Base-by-base conservation (phyloP, 2,113 vertebrate genomes). In the Psittacula cyanocephala region DNA sequence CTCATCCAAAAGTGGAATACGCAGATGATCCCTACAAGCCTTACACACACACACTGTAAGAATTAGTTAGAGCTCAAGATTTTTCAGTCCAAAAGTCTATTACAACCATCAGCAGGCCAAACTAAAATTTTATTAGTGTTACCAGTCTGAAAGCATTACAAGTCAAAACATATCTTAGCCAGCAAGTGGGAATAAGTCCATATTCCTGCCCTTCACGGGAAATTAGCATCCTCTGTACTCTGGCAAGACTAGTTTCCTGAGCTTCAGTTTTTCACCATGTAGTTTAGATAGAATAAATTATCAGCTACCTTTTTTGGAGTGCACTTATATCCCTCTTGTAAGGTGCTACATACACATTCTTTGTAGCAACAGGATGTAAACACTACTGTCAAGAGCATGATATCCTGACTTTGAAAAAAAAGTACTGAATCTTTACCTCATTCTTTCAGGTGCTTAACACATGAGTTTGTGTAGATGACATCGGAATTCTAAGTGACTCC, bases 401-500 rank as follows among this genome's bases (percentile, higher is more conserved):
- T 75, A 31, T 64, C 43, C 49, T 53, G 35, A 79, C 43, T 27
- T 37, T 13, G 29, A 50, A 75, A 86, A 87, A 65, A 86, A 83
- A 65, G 29, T 8, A 62, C 9, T 11, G 8, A 88, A 74, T 25
- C 10, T 74, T 78, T 44, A 82, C 13, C 19, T 43, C 4, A 17
- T 59, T 68, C 43, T 72, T 77, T 77, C 52, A 68, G 23, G 37
- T 13, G 15, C 10, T 74, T 65, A 39, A 74, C 23, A 35, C 13
- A 62, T 0, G 0, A 50, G 37, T 44, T 75, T 79, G 10, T 81
- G 39, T 33, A 60, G 27, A 28, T 43, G n/a, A 55, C 3, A 2
- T 19, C 78, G 64, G 76, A 70, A 92, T 67, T 64, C 31, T 43
- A 59, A 39, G 23, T 1, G 1, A 52, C 41, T 49, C 17, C 46